Percentiles rank a stretch among this genome's conserved stretches.
Evolutionary conservation across 2,888 invertebrate genomes (phyloP).

Genomic region (Drosophila antonietae): DNA sequence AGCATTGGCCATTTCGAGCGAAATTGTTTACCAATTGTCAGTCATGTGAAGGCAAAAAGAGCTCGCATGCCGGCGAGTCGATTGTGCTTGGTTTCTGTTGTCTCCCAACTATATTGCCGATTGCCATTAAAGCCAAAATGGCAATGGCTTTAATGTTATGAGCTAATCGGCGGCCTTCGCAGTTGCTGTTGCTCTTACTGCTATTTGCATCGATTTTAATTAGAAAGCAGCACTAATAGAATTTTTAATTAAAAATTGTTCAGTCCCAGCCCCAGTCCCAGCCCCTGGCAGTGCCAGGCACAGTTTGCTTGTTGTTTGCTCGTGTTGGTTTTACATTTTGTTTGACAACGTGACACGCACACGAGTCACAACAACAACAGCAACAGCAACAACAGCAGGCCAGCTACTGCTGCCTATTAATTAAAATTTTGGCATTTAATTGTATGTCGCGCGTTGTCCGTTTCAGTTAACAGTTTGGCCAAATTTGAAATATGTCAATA

Average conservation of each 20-base stretch:
- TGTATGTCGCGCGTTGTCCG: conserved; percentile 19
- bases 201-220: conserved; percentile 62
- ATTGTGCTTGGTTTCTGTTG: conserved; percentile 1
- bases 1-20: conserved; percentile 40
- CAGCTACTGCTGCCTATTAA: conserved; percentile 63
- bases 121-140: conserved; percentile 53
- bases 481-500: conserved; percentile 79
- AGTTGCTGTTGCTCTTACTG: conserved; percentile 16
- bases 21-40: conserved; percentile 59
- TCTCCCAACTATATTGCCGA: conserved; percentile 23
- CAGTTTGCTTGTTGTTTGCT: conserved; percentile 17
- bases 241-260: conserved; percentile 77
- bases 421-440: conserved; percentile 74
- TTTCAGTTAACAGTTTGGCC: conserved; percentile 25
- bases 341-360: conserved; percentile 71
- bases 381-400: conserved; percentile 4
- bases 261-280: conserved; percentile 9
- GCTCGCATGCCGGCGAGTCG: not conserved
- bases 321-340: conserved; percentile 56
- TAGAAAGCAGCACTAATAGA: conserved; percentile 74
- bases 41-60: conserved; percentile 16
- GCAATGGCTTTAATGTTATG: conserved; percentile 50
- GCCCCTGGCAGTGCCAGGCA: conserved; percentile 15
- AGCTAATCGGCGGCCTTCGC: conserved; percentile 24
- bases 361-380: conserved; percentile 38